Evolutionary conservation across 2,797 vertebrate genomes (phyloP).

Genomic region (Morelia viridis): DNA sequence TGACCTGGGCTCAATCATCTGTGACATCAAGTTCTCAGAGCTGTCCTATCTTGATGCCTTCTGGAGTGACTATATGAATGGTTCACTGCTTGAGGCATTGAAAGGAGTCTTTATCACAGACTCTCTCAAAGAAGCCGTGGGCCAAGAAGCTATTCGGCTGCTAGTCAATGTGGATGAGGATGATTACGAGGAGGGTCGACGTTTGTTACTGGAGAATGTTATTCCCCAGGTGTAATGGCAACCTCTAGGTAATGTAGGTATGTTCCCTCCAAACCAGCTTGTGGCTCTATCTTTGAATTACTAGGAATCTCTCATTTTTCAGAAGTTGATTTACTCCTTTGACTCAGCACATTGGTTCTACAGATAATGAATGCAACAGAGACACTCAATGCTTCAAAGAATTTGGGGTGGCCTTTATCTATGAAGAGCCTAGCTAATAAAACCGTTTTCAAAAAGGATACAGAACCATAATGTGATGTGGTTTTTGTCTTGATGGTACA

Average conservation of each 20-base stretch:
- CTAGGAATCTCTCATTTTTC: neutral
- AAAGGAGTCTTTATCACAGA: constrained; percentile 92
- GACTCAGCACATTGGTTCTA: neutral
- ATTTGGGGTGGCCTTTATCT: neutral
- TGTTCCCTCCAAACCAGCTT: neutral
- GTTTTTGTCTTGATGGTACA: neutral
- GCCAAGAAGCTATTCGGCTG: constrained; percentile 84
- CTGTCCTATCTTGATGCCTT: constrained; percentile 90
- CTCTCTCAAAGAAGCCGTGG: constrained; percentile 85
- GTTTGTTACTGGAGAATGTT: constrained; percentile 70
- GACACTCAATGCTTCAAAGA: neutral
- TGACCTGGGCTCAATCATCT: constrained; percentile 89
- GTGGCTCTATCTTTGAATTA: too few species aligned
- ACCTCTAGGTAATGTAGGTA: constrained; percentile 40
- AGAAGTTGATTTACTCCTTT: neutral
- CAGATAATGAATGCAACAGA: neutral
- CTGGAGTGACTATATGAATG: constrained; percentile 91
- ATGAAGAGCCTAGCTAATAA: neutral
- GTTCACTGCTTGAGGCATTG: constrained; percentile 87
- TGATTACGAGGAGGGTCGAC: constrained; percentile 87
- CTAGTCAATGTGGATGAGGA: constrained; percentile 93
- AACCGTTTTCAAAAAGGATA: neutral
- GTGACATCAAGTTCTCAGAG: constrained; percentile 93
- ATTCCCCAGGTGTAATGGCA: constrained; percentile 18
- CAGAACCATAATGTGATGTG: too few species aligned